Conservation (phyloP, 2,113 vertebrate genomes). For the Parotia lawesii region DNA sequence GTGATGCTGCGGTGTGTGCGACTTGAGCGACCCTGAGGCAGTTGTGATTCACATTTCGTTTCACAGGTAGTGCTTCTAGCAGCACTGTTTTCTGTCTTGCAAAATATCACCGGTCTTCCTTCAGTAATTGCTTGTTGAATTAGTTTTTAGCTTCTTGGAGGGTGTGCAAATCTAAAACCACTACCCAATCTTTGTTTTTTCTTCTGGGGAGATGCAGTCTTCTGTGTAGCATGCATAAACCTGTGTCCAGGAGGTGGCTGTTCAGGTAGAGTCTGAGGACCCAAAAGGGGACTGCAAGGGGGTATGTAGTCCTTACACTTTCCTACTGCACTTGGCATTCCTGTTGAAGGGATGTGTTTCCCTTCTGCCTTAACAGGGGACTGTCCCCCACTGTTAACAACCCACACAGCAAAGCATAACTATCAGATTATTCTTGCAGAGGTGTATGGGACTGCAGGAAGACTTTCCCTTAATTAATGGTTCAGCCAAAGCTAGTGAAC, state of each 20-base stretch:
- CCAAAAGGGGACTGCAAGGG: background rate
- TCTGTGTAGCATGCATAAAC: background rate
- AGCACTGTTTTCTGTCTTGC: background rate
- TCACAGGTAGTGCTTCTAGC: background rate
- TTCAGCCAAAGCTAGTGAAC: background rate
- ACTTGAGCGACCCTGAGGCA: background rate
- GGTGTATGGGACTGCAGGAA: background rate
- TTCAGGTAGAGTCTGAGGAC: background rate
- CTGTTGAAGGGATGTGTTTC: background rate
- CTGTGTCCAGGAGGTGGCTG: background rate
- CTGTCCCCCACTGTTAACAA: background rate
- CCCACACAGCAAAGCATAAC: background rate
- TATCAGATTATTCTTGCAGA: background rate
- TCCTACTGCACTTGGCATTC: background rate
- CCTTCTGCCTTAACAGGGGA: background rate
- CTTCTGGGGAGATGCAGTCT: background rate
- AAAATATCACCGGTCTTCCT: background rate
- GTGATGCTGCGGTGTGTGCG: accelerated
- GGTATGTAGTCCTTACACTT: accelerated
- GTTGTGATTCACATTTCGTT: background rate
- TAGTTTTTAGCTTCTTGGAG: background rate
- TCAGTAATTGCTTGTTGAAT: background rate
- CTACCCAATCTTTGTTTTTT: background rate
- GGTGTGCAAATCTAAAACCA: background rate
- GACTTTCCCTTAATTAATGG: background rate